phyloP scores from a whole-genome alignment of 2,113 vertebrate species.

The Tyto alba region DNA sequence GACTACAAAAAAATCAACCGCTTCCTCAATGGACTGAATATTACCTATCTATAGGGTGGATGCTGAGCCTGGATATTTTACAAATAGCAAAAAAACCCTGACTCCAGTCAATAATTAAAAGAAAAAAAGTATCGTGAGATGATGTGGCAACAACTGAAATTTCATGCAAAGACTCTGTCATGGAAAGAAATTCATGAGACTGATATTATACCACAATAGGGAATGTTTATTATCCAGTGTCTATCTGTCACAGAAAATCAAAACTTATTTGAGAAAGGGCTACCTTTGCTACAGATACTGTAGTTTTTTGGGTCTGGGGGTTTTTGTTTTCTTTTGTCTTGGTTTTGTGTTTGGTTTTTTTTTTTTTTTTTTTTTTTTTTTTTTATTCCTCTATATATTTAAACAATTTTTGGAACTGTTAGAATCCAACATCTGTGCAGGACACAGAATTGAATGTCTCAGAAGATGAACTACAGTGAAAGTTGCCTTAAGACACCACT shows the following conservation, averaged over 20 bases:
- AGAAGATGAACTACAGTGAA: background rate
- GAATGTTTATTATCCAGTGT: background rate
- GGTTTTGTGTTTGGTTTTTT: too few relatives aligned
- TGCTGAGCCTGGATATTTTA: background rate
- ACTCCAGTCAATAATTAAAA: background rate
- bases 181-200: background rate
- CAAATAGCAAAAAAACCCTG: fast-evolving
- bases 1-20: background rate
- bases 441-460: background rate
- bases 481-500: background rate
- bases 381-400: background rate
- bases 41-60: background rate
- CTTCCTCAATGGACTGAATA: background rate
- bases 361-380: too few relatives aligned
- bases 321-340: too few relatives aligned
- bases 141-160: background rate
- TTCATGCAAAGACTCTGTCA: background rate
- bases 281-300: background rate
- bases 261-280: background rate
- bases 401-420: background rate
- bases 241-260: background rate
- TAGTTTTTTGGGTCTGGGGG: too few relatives aligned
- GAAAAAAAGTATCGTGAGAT: background rate
- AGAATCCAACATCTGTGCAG: background rate
- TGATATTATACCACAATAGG: background rate